Percentiles rank a stretch among this genome's conserved stretches.
Evolutionary conservation across 2,888 invertebrate genomes (phyloP).

Genomic region (Lasius platythorax): DNA sequence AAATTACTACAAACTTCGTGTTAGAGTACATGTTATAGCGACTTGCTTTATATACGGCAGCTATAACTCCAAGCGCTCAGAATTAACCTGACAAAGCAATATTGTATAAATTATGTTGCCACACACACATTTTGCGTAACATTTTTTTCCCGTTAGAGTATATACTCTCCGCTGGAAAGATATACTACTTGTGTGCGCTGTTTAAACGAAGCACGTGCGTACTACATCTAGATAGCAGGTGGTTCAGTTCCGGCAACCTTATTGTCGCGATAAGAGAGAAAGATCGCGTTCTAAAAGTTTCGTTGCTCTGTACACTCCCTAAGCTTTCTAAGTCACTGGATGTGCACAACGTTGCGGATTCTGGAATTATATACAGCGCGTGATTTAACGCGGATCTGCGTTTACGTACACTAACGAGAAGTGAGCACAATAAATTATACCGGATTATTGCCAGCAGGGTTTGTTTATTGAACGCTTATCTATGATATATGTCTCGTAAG

Average conservation of each 20-base stretch:
- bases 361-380: not conserved
- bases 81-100: constrained; percentile 41
- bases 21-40: not conserved
- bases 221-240: constrained; percentile 28
- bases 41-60: not conserved
- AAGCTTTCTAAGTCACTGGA: not conserved
- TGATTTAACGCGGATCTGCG: not conserved
- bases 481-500: not conserved
- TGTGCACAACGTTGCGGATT: not conserved
- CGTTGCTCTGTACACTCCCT: not conserved
- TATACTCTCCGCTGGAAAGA: not conserved
- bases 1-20: constrained; percentile 16
- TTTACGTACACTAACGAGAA: not conserved
- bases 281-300: constrained; percentile 21
- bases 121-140: not conserved
- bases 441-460: not conserved
- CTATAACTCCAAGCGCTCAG: constrained; percentile 20
- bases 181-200: constrained; percentile 9
- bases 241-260: constrained; percentile 21
- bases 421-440: not conserved
- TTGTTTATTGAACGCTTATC: not conserved
- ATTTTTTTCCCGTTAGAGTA: constrained; percentile 26
- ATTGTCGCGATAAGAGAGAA: constrained; percentile 39
- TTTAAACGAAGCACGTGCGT: constrained; percentile 34
- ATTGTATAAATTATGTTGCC: constrained; percentile 43